Conservation (phyloP, 2,797 vertebrate species). For the Chelon auratus region DNA sequence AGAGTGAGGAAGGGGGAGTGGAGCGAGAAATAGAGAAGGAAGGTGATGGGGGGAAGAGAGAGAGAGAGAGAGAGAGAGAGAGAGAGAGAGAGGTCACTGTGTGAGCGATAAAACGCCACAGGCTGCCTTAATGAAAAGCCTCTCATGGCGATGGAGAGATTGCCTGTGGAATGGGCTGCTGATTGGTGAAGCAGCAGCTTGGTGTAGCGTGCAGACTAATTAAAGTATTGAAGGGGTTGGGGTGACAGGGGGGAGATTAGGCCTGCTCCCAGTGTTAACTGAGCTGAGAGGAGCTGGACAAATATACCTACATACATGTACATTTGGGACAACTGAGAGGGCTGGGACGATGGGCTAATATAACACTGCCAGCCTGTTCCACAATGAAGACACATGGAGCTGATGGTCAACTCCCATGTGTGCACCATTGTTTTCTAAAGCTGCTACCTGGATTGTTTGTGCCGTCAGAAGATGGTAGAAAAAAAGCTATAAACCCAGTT, state of each 20-base stretch:
- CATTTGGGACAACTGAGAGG: slow-evolving; percentile 26
- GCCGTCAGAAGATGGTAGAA: not conserved
- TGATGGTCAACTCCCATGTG: not conserved
- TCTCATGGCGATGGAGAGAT: slow-evolving; percentile 81
- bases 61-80: slow-evolving; percentile 19
- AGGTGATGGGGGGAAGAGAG: slow-evolving; percentile 27
- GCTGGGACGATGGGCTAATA: slow-evolving; percentile 26
- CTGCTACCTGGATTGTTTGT: slow-evolving; percentile 8
- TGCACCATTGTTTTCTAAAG: slow-evolving; percentile 1
- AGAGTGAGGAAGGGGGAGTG: slow-evolving; percentile 35
- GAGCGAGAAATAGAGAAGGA: slow-evolving; percentile 47
- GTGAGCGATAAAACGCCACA: slow-evolving; percentile 71
- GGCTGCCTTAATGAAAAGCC: slow-evolving; percentile 82
- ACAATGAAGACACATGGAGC: not conserved
- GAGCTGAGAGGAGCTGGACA: slow-evolving; percentile 41
- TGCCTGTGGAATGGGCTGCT: slow-evolving; percentile 77
- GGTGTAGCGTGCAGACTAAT: slow-evolving; percentile 75
- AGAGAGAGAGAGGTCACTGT: slow-evolving; percentile 48
- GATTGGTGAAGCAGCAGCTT: slow-evolving; percentile 82
- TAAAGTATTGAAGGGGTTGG: slow-evolving; percentile 73
- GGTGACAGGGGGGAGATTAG: slow-evolving; percentile 76
- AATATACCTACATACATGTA: slow-evolving; percentile 30
- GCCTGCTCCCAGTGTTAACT: slow-evolving; percentile 52
- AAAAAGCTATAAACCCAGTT: not conserved
- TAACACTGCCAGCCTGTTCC: not conserved